A percentile compares a stretch with the other conserved stretches of the same genome.
phyloP scores from a whole-genome alignment of 2,113 vertebrate genomes.

The Dipodomys ordii region DNA sequence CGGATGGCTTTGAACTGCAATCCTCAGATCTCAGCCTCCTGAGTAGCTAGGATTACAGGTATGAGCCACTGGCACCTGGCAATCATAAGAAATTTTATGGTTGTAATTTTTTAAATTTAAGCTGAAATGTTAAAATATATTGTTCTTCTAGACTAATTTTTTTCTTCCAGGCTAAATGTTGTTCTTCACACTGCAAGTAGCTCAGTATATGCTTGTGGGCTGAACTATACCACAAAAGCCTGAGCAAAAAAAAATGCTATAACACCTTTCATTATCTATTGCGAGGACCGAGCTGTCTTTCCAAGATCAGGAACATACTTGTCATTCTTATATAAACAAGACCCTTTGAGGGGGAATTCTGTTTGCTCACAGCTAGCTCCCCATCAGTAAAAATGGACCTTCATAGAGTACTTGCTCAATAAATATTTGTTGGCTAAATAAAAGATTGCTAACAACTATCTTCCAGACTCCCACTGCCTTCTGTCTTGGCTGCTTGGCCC shows the following conservation, averaged over 20 bases:
- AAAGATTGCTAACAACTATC: not conserved
- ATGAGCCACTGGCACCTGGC: too few relatives aligned
- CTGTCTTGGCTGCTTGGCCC: not conserved
- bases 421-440: not conserved
- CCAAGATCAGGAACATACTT: not conserved
- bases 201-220: not conserved
- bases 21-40: too few relatives aligned
- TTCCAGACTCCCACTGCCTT: not conserved
- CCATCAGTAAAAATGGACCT: not conserved
- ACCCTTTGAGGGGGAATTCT: not conserved
- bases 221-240: not conserved
- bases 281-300: too few relatives aligned
- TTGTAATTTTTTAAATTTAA: constrained; percentile 35
- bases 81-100: not conserved
- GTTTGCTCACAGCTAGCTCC: not conserved
- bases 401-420: not conserved
- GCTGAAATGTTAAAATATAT: not conserved
- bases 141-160: not conserved
- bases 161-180: not conserved
- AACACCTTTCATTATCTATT: not conserved
- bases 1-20: too few relatives aligned
- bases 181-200: not conserved
- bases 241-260: not conserved
- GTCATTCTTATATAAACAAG: not conserved
- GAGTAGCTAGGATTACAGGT: too few relatives aligned